A percentile compares a stretch with the other conserved stretches of the same genome.
Evolutionary conservation across 2,797 vertebrate species (phyloP).

Genomic region (Pampus argenteus): DNA sequence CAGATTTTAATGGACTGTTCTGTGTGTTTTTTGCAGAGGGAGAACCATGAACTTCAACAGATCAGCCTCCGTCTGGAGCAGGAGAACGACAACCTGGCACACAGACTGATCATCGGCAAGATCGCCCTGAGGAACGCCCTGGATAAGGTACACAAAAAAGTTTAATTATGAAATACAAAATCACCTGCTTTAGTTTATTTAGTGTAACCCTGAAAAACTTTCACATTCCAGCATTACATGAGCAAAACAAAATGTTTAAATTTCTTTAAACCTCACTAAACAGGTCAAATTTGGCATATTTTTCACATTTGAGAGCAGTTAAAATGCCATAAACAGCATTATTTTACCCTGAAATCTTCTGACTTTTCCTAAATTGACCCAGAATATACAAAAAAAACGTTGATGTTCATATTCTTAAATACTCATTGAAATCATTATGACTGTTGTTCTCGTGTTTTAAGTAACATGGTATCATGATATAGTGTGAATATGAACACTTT

Average conservation of each 20-base stretch:
- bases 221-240: conserved; percentile 4
- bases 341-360: too few species aligned
- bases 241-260: not conserved
- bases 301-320: too few species aligned
- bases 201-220: conserved; percentile 13
- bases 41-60: conserved; percentile 91
- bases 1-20: conserved; percentile 18
- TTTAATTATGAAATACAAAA: conserved; percentile 43
- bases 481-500: too few species aligned
- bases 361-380: too few species aligned
- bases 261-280: too few species aligned
- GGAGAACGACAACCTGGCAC: conserved; percentile 94
- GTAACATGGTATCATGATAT: too few species aligned
- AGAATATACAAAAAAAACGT: too few species aligned
- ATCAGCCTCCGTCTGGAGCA: conserved; percentile 94
- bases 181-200: not conserved
- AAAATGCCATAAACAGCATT: too few species aligned
- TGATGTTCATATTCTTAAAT: too few species aligned
- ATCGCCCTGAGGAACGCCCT: conserved; percentile 90
- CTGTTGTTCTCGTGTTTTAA: too few species aligned
- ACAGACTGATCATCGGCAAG: conserved; percentile 93
- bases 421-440: too few species aligned
- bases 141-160: conserved; percentile 86
- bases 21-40: conserved; percentile 80
- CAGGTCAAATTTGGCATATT: too few species aligned